phyloP scores from a whole-genome alignment of 1,140 invertebrate genomes.

The Polyergus mexicanus region DNA sequence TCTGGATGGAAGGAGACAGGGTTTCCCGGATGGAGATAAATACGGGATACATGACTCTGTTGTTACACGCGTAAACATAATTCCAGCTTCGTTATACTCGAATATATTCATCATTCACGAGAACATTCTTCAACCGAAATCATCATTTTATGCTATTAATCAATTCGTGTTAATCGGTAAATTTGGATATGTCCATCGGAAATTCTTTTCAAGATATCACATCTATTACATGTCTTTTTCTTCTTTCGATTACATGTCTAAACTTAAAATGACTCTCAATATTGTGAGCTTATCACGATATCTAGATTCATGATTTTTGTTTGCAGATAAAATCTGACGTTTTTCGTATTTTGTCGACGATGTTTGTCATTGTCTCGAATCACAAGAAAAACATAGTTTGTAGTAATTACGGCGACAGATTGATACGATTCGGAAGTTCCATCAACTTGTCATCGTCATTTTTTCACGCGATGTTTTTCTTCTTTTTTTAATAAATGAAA shows the following conservation, averaged over 20 bases:
- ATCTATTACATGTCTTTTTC: neutral
- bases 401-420: constrained; percentile 29
- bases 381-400: constrained; percentile 30
- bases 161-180: neutral
- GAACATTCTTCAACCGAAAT: constrained; percentile 1
- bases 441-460: neutral
- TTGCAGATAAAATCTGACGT: neutral
- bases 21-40: constrained; percentile 50
- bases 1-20: constrained; percentile 4
- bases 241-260: neutral
- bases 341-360: neutral
- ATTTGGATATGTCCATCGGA: neutral
- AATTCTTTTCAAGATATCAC: neutral
- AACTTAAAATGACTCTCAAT: neutral
- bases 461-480: neutral
- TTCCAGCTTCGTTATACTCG: constrained; percentile 16
- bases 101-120: constrained; percentile 27
- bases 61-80: constrained; percentile 37
- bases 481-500: neutral
- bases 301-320: neutral
- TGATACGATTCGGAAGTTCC: constrained; percentile 40
- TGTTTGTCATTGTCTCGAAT: constrained; percentile 25
- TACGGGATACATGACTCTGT: constrained; percentile 34
- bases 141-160: constrained; percentile 1
- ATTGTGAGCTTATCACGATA: neutral